phyloP scores from a whole-genome alignment of 2,113 vertebrate genomes.

The Cyprinodon variegatus region DNA sequence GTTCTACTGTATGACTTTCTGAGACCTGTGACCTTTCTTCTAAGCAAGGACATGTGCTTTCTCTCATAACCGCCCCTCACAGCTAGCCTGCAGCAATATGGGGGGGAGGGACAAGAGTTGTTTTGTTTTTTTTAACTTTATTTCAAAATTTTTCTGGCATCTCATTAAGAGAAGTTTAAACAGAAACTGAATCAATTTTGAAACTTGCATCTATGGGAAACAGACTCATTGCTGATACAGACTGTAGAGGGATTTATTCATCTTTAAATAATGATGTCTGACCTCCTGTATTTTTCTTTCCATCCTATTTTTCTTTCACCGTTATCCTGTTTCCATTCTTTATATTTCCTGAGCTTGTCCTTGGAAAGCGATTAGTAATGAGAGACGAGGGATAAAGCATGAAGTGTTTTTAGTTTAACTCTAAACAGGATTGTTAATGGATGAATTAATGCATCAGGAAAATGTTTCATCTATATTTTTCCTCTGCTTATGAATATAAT shows the following conservation, averaged over 20 bases:
- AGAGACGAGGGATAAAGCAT: slow-evolving; percentile 10
- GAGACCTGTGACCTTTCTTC: too few relatives aligned
- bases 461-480: background rate
- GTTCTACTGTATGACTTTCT: too few relatives aligned
- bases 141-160: too few relatives aligned
- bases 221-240: background rate
- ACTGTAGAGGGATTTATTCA: background rate
- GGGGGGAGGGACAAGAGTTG: too few relatives aligned
- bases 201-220: background rate
- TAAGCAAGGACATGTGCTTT: too few relatives aligned
- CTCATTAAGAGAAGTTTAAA: background rate
- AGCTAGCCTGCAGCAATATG: too few relatives aligned
- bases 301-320: background rate
- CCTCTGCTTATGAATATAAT: background rate
- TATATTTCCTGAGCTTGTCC: slow-evolving; percentile 18
- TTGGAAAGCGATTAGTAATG: background rate
- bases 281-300: background rate
- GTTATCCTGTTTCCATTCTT: slow-evolving; percentile 9
- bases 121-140: too few relatives aligned
- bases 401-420: slow-evolving; percentile 34
- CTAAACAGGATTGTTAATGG: background rate
- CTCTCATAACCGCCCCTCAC: too few relatives aligned
- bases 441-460: background rate
- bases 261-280: background rate
- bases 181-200: background rate